A percentile compares a stretch with the other conserved stretches of the same genome.
Conservation (phyloP, 30 jellyfish, hydroid and myxozoan species). For the Cassiopea xamachana region DNA sequence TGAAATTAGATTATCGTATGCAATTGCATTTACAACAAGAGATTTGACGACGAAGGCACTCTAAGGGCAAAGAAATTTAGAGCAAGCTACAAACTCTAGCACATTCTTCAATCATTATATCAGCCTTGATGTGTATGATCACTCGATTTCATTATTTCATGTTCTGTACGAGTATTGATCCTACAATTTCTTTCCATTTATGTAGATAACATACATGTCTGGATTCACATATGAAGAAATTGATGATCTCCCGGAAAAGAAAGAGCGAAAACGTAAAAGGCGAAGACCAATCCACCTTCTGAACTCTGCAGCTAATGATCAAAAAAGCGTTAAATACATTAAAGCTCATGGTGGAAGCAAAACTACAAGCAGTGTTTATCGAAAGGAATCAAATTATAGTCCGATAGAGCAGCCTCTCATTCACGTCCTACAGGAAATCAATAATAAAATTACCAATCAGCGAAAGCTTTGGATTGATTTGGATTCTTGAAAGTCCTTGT, state of each 20-base stretch:
- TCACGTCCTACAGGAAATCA: conserved; percentile 68
- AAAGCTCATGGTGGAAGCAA: conserved; percentile 14
- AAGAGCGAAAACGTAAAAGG: conserved; percentile 50
- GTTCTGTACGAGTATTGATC: too few relatives aligned
- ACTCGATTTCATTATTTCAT: too few relatives aligned
- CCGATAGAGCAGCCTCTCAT: conserved; percentile 55
- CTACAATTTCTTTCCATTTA: background rate
- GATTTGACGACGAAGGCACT: too few relatives aligned
- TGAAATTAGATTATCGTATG: too few relatives aligned
- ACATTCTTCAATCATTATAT: too few relatives aligned
- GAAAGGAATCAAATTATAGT: conserved; percentile 30
- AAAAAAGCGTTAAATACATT: background rate
- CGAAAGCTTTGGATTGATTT: conserved; percentile 65
- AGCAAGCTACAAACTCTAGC: too few relatives aligned
- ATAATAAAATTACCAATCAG: conserved; percentile 65
- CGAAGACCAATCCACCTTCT: conserved; percentile 36
- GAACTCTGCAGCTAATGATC: conserved; percentile 18
- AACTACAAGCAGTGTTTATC: conserved; percentile 6
- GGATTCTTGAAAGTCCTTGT: conserved; percentile 19
- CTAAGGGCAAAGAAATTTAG: too few relatives aligned
- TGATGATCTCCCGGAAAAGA: conserved; percentile 44
- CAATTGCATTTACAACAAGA: too few relatives aligned
- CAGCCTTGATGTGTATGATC: too few relatives aligned
- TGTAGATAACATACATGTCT: conserved; percentile 61
- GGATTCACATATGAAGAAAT: conserved; percentile 58